phyloP scores from a whole-genome alignment of 2,797 vertebrate species.

The Sebastes variabilis region DNA sequence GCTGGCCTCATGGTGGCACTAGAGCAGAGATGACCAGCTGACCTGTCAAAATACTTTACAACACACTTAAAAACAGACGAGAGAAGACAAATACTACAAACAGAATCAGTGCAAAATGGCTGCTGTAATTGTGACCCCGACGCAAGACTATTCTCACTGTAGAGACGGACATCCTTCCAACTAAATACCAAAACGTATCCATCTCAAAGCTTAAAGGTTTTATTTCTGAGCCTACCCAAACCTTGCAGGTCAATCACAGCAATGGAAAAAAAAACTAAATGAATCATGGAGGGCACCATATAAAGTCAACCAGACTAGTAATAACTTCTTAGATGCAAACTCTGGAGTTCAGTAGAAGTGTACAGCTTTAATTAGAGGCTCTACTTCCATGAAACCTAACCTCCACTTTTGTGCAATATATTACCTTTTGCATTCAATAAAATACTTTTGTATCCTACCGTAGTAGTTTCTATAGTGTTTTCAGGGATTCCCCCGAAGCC shows the following conservation, averaged over 20 bases:
- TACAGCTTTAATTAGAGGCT: constrained; percentile 1
- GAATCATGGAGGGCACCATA: background rate
- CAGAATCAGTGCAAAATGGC: constrained; percentile 40
- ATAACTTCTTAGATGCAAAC: background rate
- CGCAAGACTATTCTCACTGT: background rate
- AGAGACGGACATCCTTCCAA: background rate
- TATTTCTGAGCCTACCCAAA: background rate
- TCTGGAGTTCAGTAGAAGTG: background rate
- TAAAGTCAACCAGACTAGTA: background rate
- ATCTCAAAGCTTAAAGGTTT: background rate
- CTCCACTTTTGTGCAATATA: constrained; percentile 32
- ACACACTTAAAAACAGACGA: constrained; percentile 21
- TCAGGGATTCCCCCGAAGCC: background rate
- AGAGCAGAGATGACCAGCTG: constrained; percentile 36
- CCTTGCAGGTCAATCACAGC: background rate
- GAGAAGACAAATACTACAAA: constrained; percentile 18
- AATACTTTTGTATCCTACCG: constrained; percentile 6
- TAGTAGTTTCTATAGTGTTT: background rate
- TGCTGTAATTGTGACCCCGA: background rate
- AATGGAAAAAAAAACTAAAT: background rate
- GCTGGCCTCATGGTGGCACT: constrained; percentile 45
- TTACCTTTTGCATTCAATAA: constrained; percentile 14
- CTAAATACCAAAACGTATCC: background rate
- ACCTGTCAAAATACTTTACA: constrained; percentile 31
- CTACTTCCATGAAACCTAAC: background rate